phyloP scores from a whole-genome alignment of 2,888 invertebrate genomes.

The Onthophagus sagittarius region DNA sequence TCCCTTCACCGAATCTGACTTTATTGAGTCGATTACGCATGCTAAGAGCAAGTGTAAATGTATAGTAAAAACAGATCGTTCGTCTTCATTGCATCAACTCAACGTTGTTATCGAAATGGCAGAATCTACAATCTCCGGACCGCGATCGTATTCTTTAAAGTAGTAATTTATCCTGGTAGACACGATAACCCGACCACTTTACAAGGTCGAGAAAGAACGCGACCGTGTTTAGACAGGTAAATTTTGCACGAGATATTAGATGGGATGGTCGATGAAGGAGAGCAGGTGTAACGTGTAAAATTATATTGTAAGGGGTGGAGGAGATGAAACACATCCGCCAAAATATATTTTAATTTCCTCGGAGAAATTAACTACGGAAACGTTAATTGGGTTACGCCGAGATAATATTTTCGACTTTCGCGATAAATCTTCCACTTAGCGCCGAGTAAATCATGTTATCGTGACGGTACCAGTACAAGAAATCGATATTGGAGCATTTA shows the following conservation, averaged over 20 bases:
- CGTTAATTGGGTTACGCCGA: background rate
- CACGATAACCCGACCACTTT: background rate
- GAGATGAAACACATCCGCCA: background rate
- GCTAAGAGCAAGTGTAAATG: background rate
- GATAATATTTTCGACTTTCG: background rate
- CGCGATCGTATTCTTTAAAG: background rate
- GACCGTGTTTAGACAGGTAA: slow-evolving; percentile 13
- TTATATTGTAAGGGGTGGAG: background rate
- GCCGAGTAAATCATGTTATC: background rate
- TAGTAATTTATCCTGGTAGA: background rate
- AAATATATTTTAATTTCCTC: background rate
- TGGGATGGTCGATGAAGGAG: background rate
- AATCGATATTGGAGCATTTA: background rate
- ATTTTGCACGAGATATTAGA: slow-evolving; percentile 7
- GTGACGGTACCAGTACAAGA: background rate
- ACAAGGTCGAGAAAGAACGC: background rate
- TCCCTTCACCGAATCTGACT: background rate
- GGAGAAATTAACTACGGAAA: background rate
- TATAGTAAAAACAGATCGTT: background rate
- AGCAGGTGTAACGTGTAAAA: background rate
- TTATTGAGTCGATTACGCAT: background rate
- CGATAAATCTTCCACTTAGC: background rate
- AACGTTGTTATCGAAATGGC: background rate
- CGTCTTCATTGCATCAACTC: background rate
- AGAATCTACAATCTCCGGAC: background rate